A percentile compares a stretch with the other conserved stretches of the same genome.
phyloP scores from a whole-genome alignment of 2,797 vertebrate genomes.

The Onychomys torridus region DNA sequence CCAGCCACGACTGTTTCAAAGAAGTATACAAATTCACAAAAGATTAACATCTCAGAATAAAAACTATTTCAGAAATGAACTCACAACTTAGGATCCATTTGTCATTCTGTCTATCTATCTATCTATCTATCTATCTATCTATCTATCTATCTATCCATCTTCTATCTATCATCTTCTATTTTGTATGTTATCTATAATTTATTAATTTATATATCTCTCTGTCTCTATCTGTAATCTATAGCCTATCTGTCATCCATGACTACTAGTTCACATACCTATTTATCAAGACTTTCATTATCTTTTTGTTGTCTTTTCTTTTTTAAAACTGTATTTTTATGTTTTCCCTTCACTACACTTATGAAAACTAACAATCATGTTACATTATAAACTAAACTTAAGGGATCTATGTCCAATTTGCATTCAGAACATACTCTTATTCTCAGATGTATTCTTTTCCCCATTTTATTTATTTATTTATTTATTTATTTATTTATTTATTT shows the following conservation, averaged over 20 bases:
- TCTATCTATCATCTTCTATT: background rate
- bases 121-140: background rate
- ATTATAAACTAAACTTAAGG: background rate
- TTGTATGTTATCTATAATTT: background rate
- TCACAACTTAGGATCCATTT: background rate
- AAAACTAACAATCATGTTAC: background rate
- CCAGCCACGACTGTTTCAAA: background rate
- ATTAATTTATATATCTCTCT: background rate
- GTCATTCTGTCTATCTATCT: background rate
- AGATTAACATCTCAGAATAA: background rate
- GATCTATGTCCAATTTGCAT: background rate
- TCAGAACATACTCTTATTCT: constrained; percentile 9
- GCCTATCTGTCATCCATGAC: background rate
- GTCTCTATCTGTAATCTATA: background rate
- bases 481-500: too few species aligned
- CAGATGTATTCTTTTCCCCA: background rate
- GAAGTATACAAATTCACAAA: constrained; percentile 41
- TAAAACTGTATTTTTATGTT: background rate
- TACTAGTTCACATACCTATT: background rate
- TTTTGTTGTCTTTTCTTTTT: background rate
- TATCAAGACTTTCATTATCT: background rate
- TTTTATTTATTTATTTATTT: too few species aligned
- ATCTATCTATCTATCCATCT: background rate
- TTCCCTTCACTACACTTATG: background rate
- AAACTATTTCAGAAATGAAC: background rate